A percentile compares a stretch with the other conserved stretches of the same genome.
These are phyloP conservation scores for Dicranocentrus wangi DNA, from an alignment of 2,888 invertebrate species.

Conservation along the genomic window DNA sequence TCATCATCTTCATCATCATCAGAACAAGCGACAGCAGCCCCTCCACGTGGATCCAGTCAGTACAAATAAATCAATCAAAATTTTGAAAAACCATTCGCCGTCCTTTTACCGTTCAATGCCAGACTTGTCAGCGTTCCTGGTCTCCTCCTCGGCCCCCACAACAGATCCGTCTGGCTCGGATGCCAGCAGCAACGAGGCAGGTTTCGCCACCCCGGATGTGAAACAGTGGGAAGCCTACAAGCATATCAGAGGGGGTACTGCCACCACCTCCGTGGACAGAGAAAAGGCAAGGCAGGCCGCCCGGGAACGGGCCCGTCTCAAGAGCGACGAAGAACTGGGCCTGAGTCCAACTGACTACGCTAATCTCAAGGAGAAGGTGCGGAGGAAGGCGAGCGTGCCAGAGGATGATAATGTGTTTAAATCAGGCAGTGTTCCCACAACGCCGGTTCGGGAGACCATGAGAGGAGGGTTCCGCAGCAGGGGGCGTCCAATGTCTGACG, in stretches of 20 bases:
- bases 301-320: slow-evolving; percentile 80
- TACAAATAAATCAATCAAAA: slow-evolving; percentile 30
- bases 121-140: slow-evolving; percentile 61
- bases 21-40: background rate
- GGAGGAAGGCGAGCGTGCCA: slow-evolving; percentile 74
- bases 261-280: slow-evolving; percentile 74
- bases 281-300: slow-evolving; percentile 80
- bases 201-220: slow-evolving; percentile 53
- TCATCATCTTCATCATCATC: background rate
- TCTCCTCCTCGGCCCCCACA: slow-evolving; percentile 3
- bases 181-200: slow-evolving; percentile 11
- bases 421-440: slow-evolving; percentile 46
- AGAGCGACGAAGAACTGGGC: slow-evolving; percentile 84
- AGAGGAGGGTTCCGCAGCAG: slow-evolving; percentile 19
- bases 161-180: slow-evolving; percentile 17
- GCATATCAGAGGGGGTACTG: slow-evolving; percentile 37
- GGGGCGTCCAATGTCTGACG: slow-evolving; percentile 54
- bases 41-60: background rate
- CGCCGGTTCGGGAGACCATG: slow-evolving; percentile 45
- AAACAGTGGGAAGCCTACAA: slow-evolving; percentile 71
- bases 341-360: slow-evolving; percentile 73
- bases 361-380: slow-evolving; percentile 73
- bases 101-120: slow-evolving; percentile 72
- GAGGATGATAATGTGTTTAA: slow-evolving; percentile 79
- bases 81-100: slow-evolving; percentile 58